Evolutionary conservation across 1,140 invertebrate genomes (phyloP), one percentile per base, ranked within the genome.

Genomic region (Scaptomyza graminum): DNA sequence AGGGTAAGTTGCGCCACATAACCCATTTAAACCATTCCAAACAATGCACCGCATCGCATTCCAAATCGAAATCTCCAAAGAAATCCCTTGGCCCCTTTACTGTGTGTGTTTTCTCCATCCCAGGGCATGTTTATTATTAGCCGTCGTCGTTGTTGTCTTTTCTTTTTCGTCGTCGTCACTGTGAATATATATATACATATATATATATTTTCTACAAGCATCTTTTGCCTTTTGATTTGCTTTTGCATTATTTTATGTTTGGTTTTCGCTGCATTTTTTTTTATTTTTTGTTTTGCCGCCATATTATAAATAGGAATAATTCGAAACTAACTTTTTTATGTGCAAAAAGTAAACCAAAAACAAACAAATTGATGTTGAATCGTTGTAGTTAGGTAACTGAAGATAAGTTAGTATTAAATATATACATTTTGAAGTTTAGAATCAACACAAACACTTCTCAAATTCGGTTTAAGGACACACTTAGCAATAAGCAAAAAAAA

Each of bases 1-100:
- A 92, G 93, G 90, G 87, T 93, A 92, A 93, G 87, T 92, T n/a
- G 12, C 31, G 12, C 31, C 7, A 34, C 31, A n/a, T 8, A 60
- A 22, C 0, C 4, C 11, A 52, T 15, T 28, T 31, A 31, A 6
- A 6, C 44, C 51, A 60, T 64, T 25, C 41, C 37, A n/a, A 78
- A 65, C 64, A 56, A 62, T 75, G 84, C 83, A 87, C 84, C 79
- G 85, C 84, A 88, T 88, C 79, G 73, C 84, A 87, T 87, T 59
- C 63, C 54, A 61, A 34, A 55, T 28, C 61, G 44, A 61, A 66
- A 3, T 60, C 59, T 12, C 43, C 28, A 34, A 46, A n/a, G n/a
- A n/a, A 34, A n/a, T 41, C 12, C 8, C 49, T 28, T 66, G 60
- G 69, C 54, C 52, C 22, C 15, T 55, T 22, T 18, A 6, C 28